Base-by-base conservation (phyloP, 2,888 invertebrate genomes). In the Tetropium fuscum region DNA sequence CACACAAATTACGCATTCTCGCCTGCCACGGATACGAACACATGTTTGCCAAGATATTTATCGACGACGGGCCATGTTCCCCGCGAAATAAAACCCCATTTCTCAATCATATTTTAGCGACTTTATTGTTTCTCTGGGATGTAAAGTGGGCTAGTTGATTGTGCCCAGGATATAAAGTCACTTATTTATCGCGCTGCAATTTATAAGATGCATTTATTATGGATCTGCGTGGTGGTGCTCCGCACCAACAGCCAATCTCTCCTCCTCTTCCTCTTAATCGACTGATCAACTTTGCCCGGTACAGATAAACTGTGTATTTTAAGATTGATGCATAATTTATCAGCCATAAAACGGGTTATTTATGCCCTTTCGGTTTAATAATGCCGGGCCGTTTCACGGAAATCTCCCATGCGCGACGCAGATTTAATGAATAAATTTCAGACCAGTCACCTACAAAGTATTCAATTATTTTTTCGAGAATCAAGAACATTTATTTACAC, bases 71-170 rank as follows among this genome's bases (percentile, higher is more conserved):
- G 63, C 72, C 78, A 74, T 80, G 80, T 80, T 78, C 73, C 73
- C 71, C 68, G 75, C 63, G 70, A 77, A 78, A 78, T 76, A 79
- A 80, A 80, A 79, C 76, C 73, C 73, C 77, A 79, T 80, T 80
- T 80, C 79, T 80, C 80, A 81, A 81, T 81, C 80, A 81, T 81
- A 81, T 81, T 80, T 81, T 79, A 81, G 80, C 78, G 78, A 81
- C 81, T 81, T 81, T 81, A 81, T 81, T 81, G 81, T 81, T 81
- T 81, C 72, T 80, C 72, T 74, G 72, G 79, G 78, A 79, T 80
- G 80, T 79, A 81, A 81, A 81, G 78, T 80, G 78, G 79, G 78
- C 80, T 79, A 80, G 78, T 79, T 81, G 81, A 82, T 81, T 82
- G 81, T 81, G 78, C 75, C 77, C 75, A 69, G 80, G 76, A 80